Base-by-base conservation (phyloP, 2,113 vertebrate species). In the Microtus ochrogaster region DNA sequence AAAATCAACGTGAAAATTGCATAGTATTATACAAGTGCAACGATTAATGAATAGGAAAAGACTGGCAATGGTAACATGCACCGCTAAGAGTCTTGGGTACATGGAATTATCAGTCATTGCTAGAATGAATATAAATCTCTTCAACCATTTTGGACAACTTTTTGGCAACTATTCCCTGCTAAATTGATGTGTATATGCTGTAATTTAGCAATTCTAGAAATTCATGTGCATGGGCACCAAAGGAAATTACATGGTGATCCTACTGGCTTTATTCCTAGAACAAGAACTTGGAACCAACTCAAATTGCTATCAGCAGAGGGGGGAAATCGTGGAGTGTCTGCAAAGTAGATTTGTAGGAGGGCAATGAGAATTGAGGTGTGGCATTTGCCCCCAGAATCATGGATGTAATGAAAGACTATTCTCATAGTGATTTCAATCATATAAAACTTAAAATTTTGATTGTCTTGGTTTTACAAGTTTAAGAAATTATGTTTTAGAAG, bases 181-280 rank as follows among this genome's bases (percentile, higher is more conserved):
- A 95, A 93, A 94, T 94, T 89, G 61, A 87, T 19, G 81, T 49
- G 16, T 28, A 87, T 76, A 58, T 76, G 70, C 74, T 91, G 88
- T 81, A 91, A 95, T 91, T 96, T 93, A 91, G 77, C 84, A 93
- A 90, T 87, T 92, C 17, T 91, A 90, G 83, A 93, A 92, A 88
- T 93, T 44, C 66, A 87, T 83, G 74, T 86, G 22, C 58, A 83
- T 90, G 17, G 58, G 41, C 19, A 86, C 72, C 77, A 72, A 78
- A 86, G 90, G 58, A 94, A 97, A 97, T 95, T 93, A 86, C 3
- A 95, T 78, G 16, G 52, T 95, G 63, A 63, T 86, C n/a, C 47
- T 17, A 63, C 52, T 36, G 30, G 58, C 30, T 77, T 85, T 76
- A 88, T 84, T 81, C 68, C 72, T 33, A 84, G 90, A 49, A 96